Percentiles rank a stretch among this genome's conserved stretches.
Conservation (phyloP, 2,113 vertebrate species). For the Cyanoliseus patagonus region DNA sequence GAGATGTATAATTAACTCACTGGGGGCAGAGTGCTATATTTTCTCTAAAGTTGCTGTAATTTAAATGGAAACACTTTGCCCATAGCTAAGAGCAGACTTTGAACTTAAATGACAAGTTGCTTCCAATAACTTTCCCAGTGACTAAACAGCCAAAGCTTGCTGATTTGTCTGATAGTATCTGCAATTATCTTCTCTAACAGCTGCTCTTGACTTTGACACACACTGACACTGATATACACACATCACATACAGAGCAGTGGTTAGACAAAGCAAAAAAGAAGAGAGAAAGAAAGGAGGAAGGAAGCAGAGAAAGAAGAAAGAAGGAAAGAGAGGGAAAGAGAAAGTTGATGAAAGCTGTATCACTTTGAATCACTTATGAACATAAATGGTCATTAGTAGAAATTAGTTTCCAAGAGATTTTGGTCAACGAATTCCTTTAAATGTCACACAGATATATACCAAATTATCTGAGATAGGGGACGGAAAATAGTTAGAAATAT, state of each 20-base stretch:
- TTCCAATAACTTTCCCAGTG: conserved; percentile 45
- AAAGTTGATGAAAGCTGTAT: neutral
- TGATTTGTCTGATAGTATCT: conserved; percentile 53
- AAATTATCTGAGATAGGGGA: neutral
- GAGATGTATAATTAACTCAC: conserved; percentile 44
- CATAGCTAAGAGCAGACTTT: conserved; percentile 47
- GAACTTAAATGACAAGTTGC: conserved; percentile 63
- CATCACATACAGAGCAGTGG: neutral
- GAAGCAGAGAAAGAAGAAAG: neutral
- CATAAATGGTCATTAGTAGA: neutral
- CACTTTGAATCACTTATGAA: neutral
- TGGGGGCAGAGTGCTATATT: neutral
- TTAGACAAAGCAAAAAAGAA: neutral
- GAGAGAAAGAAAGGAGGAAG: neutral
- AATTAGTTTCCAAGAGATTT: neutral
- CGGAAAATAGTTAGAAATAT: neutral
- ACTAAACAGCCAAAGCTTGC: conserved; percentile 23
- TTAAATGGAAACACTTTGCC: conserved; percentile 53
- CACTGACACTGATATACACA: conserved; percentile 4
- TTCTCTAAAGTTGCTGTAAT: conserved; percentile 48
- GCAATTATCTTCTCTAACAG: conserved; percentile 54
- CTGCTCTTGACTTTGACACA: conserved; percentile 42
- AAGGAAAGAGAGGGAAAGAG: neutral
- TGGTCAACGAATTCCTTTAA: neutral
- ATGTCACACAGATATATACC: neutral